Conservation (phyloP, 2,797 vertebrate genomes). For the Loris lydekkerianus region DNA sequence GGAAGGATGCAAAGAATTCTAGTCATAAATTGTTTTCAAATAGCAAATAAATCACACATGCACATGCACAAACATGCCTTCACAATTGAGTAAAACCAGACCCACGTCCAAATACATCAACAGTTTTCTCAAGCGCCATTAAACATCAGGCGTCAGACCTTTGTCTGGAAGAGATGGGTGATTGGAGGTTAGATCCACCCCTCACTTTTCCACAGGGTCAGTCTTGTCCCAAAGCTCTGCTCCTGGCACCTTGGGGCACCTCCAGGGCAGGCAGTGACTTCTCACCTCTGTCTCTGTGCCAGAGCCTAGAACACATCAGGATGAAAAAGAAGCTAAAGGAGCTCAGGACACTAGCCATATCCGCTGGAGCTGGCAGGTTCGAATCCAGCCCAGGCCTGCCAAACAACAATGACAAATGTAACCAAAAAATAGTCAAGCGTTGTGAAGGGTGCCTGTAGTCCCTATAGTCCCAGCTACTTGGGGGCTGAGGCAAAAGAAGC, state of each 20-base stretch:
- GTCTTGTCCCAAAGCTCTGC: not conserved
- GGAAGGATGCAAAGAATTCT: constrained; percentile 75
- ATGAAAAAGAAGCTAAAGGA: not conserved
- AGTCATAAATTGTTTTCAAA: constrained; percentile 79
- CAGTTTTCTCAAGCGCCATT: not conserved
- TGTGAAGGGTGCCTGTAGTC: too few relatives aligned
- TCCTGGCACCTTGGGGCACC: not conserved
- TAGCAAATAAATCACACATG: constrained; percentile 73
- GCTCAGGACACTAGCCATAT: too few relatives aligned
- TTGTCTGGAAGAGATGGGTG: not conserved
- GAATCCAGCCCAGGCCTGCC: too few relatives aligned
- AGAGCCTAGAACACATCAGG: not conserved
- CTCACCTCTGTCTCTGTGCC: not conserved
- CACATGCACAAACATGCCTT: constrained; percentile 71
- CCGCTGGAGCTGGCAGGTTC: too few relatives aligned
- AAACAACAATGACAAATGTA: too few relatives aligned
- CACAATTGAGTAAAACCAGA: constrained; percentile 72
- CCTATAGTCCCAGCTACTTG: too few relatives aligned
- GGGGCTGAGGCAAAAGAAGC: too few relatives aligned
- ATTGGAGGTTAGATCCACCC: not conserved
- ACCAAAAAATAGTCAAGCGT: too few relatives aligned
- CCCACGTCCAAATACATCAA: not conserved
- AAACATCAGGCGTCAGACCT: not conserved
- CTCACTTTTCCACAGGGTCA: not conserved
- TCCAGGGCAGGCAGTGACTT: not conserved